phyloP scores from a whole-genome alignment of 2,797 vertebrate genomes.

The Microtus obscurus region DNA sequence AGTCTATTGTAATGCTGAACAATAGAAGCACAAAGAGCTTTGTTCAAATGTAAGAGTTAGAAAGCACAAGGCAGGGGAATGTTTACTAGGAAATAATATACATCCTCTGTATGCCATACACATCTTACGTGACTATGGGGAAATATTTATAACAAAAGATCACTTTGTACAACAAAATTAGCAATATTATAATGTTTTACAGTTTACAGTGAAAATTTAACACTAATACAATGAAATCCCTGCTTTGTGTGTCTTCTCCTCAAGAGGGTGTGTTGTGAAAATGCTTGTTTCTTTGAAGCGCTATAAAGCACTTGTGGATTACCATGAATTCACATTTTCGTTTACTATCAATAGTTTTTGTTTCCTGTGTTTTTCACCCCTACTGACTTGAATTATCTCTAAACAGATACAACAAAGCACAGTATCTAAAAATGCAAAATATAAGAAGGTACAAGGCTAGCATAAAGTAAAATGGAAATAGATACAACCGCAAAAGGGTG shows the following conservation, averaged over 20 bases:
- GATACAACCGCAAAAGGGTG: background rate
- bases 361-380: background rate
- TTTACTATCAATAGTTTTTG: background rate
- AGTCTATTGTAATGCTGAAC: constrained; percentile 28
- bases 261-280: background rate
- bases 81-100: constrained; percentile 46
- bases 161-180: constrained; percentile 45
- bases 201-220: constrained; percentile 10
- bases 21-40: constrained; percentile 42
- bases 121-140: background rate
- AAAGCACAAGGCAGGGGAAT: background rate
- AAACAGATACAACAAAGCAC: constrained; percentile 10
- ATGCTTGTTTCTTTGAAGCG: background rate
- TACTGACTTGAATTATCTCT: constrained; percentile 51
- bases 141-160: background rate
- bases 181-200: background rate
- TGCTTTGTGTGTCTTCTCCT: background rate
- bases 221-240: background rate
- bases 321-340: background rate
- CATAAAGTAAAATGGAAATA: background rate
- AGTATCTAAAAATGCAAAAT: constrained; percentile 26
- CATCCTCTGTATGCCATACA: background rate
- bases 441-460: background rate
- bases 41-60: constrained; percentile 19
- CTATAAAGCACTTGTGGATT: background rate